phyloP scores from a whole-genome alignment of 1,140 invertebrate genomes.

The Rhizoglyphus robini region DNA sequence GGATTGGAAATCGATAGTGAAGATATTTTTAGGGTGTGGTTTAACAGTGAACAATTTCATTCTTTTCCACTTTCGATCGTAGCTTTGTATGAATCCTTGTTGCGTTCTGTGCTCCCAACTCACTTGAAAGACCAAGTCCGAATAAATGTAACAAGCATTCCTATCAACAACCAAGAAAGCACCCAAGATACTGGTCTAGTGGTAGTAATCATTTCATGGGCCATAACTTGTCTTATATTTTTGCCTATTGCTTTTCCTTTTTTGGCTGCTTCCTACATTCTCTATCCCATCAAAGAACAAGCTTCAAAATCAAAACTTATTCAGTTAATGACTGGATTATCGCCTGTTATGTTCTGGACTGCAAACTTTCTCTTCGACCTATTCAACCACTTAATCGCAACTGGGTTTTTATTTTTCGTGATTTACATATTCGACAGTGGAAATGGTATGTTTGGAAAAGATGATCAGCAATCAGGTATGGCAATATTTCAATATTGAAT shows the following conservation, averaged over 20 bases:
- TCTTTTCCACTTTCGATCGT: constrained; percentile 8
- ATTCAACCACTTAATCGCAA: background rate
- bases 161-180: background rate
- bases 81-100: background rate
- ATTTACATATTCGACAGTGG: constrained; percentile 5
- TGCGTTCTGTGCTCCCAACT: background rate
- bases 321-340: constrained; percentile 26
- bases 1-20: background rate
- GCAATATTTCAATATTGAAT: background rate
- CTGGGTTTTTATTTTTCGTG: background rate
- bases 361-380: constrained; percentile 25
- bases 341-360: constrained; percentile 21
- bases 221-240: constrained; percentile 11
- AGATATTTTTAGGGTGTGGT: constrained; percentile 10
- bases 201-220: background rate
- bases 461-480: background rate
- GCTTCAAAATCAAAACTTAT: constrained; percentile 26
- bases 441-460: background rate
- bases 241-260: constrained; percentile 25
- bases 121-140: background rate
- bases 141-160: background rate
- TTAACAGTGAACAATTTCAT: constrained; percentile 22
- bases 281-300: constrained; percentile 26
- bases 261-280: constrained; percentile 23
- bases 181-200: background rate